These are phyloP conservation scores for Lottia gigantea DNA, from an alignment of 2,888 invertebrate genomes.

Conservation along the genomic window DNA sequence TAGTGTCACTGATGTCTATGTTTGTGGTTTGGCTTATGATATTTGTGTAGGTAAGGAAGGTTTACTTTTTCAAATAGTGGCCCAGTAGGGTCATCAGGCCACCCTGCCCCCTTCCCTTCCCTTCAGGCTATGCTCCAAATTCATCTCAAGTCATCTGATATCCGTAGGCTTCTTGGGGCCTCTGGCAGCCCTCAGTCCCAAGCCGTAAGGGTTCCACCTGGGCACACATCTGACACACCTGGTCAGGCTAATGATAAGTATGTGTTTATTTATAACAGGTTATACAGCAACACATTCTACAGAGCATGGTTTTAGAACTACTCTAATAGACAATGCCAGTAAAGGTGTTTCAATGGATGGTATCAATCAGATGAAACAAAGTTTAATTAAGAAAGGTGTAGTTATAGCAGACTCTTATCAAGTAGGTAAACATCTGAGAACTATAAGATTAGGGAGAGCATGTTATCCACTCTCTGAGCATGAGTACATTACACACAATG, in stretches of 20 bases:
- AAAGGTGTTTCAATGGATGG: conserved; percentile 87
- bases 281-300: conserved; percentile 89
- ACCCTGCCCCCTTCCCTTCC: too few relatives aligned
- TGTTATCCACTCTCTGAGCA: not conserved
- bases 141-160: too few relatives aligned
- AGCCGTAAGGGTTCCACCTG: too few relatives aligned
- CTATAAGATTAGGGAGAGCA: not conserved
- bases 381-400: conserved; percentile 80
- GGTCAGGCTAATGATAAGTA: not conserved
- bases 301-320: conserved; percentile 90
- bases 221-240: too few relatives aligned
- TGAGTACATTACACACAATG: not conserved
- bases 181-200: too few relatives aligned
- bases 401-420: conserved; percentile 83
- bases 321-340: conserved; percentile 89
- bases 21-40: conserved; percentile 95
- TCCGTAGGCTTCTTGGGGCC: too few relatives aligned
- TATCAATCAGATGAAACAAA: conserved; percentile 84
- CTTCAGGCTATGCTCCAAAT: too few relatives aligned
- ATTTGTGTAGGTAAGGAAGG: conserved; percentile 79
- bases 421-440: conserved; percentile 68
- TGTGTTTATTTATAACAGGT: conserved; percentile 70
- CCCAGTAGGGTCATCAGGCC: too few relatives aligned
- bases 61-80: not conserved
- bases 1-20: conserved; percentile 89